These are phyloP conservation scores for Brachypteracias leptosomus DNA, from an alignment of 2,113 vertebrate species.

Conservation along the genomic window DNA sequence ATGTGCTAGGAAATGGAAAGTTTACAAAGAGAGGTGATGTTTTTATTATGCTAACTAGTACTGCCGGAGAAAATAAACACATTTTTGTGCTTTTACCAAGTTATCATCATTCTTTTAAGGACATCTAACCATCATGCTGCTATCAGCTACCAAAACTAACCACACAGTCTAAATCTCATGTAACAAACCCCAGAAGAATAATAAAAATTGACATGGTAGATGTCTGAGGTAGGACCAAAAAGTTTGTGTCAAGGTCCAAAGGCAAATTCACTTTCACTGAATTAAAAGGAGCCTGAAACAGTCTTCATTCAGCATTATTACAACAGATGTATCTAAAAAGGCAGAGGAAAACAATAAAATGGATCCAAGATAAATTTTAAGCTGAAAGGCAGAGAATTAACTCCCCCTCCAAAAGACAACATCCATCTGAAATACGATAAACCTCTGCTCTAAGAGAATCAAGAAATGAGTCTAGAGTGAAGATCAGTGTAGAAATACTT, in stretches of 20 bases:
- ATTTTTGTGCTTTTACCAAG: not conserved
- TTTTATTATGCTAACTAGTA: not conserved
- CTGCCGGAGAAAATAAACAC: not conserved
- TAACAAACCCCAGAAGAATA: not conserved
- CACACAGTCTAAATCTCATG: not conserved
- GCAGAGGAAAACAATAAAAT: not conserved
- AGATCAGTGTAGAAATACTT: not conserved
- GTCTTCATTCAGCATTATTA: not conserved
- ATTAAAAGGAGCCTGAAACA: not conserved
- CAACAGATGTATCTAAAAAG: not conserved
- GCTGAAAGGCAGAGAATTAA: not conserved
- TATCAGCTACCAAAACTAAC: not conserved
- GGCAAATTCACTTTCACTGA: not conserved
- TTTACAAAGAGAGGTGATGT: not conserved
- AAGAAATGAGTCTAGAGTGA: not conserved
- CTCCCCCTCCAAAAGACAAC: not conserved
- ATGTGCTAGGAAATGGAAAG: not conserved
- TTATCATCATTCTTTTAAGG: not conserved
- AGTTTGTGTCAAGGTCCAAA: not conserved
- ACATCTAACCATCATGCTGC: not conserved
- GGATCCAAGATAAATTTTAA: not conserved
- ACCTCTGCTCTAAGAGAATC: not conserved
- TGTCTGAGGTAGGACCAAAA: not conserved
- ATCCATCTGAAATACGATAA: not conserved
- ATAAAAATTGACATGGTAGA: not conserved